A percentile compares a stretch with the other conserved stretches of the same genome.
Evolutionary conservation across 2,113 vertebrate species (phyloP).

Genomic region (Phoenicopterus ruber): DNA sequence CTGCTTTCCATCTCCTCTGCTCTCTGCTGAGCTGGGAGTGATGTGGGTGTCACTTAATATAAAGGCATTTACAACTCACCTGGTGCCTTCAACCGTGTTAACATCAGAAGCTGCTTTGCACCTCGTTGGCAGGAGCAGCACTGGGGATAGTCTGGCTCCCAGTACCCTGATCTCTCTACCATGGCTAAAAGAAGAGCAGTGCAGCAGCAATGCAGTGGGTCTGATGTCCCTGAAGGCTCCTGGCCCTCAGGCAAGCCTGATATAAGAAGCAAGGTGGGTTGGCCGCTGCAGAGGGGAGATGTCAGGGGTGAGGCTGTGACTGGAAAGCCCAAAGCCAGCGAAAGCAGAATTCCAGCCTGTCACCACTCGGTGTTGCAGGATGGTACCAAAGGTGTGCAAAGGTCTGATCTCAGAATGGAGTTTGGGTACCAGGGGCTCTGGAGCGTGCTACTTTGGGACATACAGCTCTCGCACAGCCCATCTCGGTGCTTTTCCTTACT

Average conservation of each 20-base stretch:
- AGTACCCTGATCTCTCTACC: neutral
- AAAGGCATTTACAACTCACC: neutral
- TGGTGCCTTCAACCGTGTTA: accelerated
- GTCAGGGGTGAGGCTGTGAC: neutral
- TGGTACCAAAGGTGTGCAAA: neutral
- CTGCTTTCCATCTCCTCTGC: neutral
- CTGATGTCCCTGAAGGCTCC: neutral
- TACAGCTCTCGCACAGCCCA: neutral
- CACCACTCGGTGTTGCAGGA: neutral
- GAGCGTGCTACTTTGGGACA: neutral
- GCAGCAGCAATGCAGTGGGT: neutral
- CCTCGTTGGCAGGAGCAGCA: neutral
- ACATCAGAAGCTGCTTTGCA: neutral
- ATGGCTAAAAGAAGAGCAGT: neutral
- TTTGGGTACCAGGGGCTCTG: neutral
- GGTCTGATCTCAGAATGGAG: neutral
- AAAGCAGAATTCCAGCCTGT: neutral
- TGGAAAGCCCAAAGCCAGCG: neutral
- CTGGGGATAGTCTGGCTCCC: neutral
- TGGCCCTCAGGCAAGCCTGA: neutral
- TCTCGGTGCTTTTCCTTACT: neutral
- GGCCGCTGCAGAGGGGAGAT: neutral
- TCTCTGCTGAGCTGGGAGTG: neutral
- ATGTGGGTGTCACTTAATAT: neutral
- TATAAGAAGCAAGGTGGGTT: neutral